Percentiles rank a stretch among this genome's conserved stretches.
Conservation (phyloP, 2,113 vertebrate genomes). For the Psilopogon haemacephalus region DNA sequence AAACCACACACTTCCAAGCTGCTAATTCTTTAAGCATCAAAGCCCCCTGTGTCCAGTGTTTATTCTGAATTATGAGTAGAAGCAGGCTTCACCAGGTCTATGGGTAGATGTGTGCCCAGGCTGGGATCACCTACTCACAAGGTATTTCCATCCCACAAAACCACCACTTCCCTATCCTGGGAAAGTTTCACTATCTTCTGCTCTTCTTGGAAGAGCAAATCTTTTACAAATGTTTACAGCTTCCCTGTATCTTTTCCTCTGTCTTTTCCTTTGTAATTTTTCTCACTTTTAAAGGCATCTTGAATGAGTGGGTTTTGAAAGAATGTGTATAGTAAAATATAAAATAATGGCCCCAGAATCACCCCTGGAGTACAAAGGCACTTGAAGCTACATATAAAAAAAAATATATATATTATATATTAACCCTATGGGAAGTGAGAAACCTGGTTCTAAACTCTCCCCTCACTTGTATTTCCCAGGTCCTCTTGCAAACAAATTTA, state of each 20-base stretch:
- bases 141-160: neutral
- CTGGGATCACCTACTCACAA: neutral
- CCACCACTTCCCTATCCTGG: neutral
- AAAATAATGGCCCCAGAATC: neutral
- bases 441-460: neutral
- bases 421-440: neutral
- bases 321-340: neutral
- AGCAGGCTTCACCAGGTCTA: neutral
- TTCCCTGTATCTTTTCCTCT: neutral
- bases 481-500: neutral
- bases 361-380: neutral
- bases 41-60: neutral
- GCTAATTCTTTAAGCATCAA: neutral
- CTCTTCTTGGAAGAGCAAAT: neutral
- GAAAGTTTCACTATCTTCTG: neutral
- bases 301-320: neutral
- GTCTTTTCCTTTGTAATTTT: fast-evolving
- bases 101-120: neutral
- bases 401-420: neutral
- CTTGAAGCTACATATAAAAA: neutral
- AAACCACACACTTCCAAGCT: neutral
- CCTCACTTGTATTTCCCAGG: neutral
- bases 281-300: neutral
- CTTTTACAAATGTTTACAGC: neutral
- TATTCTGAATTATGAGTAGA: neutral